Evolutionary conservation across 2,113 vertebrate species (phyloP), one percentile per base, ranked within the genome.

Genomic region (Fukomys damarensis): DNA sequence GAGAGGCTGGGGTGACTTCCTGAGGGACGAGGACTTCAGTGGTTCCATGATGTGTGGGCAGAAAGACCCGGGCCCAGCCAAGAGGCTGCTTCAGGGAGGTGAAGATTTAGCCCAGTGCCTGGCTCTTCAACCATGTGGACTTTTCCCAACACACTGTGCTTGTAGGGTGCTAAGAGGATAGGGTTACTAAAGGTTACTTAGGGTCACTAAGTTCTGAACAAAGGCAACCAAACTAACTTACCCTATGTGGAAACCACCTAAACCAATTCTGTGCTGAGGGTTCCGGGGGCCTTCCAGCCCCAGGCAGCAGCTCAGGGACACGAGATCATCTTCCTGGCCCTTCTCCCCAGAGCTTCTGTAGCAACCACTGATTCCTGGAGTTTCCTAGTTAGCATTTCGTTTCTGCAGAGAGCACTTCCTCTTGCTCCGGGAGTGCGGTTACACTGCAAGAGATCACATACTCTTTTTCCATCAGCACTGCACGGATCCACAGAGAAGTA

Each of bases 51-150:
- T 35, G 35, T 13, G 16, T 9, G 28, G 3, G 6, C 9, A 32
- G 14, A 10, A 13, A 5, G 41, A 32, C 11, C 38, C 6, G 28
- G 7, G 5, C 14, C 19, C 0, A 6, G 8, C 22, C 3, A 41
- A 35, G 46, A 81, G 2, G 32, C 65, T 24, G 20, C 38, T 86
- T 68, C 24, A 43, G 35, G 1, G 19, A 68, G 41, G 65, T 46
- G 30, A 95, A 65, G 46, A 79, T 56, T 58, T 65, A 49, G 49
- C 46, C 32, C 28, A 19, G 30, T 7, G 28, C 12, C 49, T 13
- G 28, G 49, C 16, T 9, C 65, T 81, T 58, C 2, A 7, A 0
- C 0, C 4, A 58, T 30, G 35, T 32, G 56, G 43, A 38, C 5
- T 80, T 56, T 74, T 82, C 11, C 32, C 1, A 5, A 35, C 14